Percentiles rank a stretch among this genome's conserved stretches.
These are phyloP conservation scores for Cyanoderma ruficeps DNA, from an alignment of 2,113 vertebrate species.

Conservation along the genomic window DNA sequence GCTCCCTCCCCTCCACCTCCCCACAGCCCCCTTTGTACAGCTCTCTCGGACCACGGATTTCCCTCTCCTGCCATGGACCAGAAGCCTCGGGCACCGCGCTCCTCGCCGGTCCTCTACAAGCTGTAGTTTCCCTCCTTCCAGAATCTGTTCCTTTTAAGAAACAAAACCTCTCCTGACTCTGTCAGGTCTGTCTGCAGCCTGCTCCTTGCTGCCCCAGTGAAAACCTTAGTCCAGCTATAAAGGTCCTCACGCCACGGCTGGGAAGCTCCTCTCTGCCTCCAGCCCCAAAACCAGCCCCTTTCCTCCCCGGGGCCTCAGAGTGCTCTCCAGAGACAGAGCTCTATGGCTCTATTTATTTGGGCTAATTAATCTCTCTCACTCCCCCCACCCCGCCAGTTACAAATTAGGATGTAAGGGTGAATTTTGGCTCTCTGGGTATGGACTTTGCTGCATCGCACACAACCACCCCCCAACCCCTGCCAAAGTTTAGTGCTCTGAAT, in stretches of 20 bases:
- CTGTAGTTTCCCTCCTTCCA: not conserved
- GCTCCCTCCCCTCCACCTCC: not conserved
- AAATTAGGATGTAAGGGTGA: slow-evolving; percentile 9
- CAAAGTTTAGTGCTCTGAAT: slow-evolving; percentile 46
- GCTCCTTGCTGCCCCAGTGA: slow-evolving; percentile 29
- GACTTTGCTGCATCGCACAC: not conserved
- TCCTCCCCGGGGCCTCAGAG: not conserved
- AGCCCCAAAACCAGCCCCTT: not conserved
- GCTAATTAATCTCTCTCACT: not conserved
- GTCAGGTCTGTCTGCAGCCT: not conserved
- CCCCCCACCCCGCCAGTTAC: not conserved
- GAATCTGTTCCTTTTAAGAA: slow-evolving; percentile 19
- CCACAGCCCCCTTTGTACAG: not conserved
- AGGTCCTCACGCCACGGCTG: slow-evolving; percentile 45
- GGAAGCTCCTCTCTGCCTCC: slow-evolving; percentile 27
- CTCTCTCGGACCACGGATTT: not conserved
- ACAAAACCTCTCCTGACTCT: not conserved
- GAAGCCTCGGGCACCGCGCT: not conserved
- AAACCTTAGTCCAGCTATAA: slow-evolving; percentile 63
- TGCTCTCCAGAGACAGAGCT: slow-evolving; percentile 8
- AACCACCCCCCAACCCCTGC: not conserved
- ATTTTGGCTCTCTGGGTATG: slow-evolving; percentile 20
- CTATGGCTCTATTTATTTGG: slow-evolving; percentile 32
- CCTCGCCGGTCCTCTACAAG: not conserved
- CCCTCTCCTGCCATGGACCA: not conserved